phyloP scores from a whole-genome alignment of 2,888 invertebrate genomes.

The Napeogenes inachia region DNA sequence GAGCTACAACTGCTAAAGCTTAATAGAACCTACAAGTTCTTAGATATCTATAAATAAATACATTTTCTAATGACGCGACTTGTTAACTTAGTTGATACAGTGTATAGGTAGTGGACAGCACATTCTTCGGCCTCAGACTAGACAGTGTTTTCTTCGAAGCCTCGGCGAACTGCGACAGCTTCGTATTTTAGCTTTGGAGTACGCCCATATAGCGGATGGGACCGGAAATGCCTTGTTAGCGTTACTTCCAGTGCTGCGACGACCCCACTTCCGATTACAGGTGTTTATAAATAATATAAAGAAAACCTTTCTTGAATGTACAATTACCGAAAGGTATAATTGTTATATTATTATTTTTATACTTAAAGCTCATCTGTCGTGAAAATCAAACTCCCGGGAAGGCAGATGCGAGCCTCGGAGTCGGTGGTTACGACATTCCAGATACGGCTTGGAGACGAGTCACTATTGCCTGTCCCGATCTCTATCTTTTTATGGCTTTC shows the following conservation, averaged over 20 bases:
- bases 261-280: constrained; percentile 60
- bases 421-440: constrained; percentile 36
- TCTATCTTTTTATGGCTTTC: constrained; percentile 58
- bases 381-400: constrained; percentile 49
- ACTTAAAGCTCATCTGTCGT: constrained; percentile 55
- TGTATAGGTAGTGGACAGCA: constrained; percentile 56
- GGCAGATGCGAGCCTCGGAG: constrained; percentile 31
- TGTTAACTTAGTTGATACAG: neutral
- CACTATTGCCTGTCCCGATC: constrained; percentile 54
- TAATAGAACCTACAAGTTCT: too few relatives aligned
- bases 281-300: constrained; percentile 33
- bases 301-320: neutral
- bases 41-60: too few relatives aligned
- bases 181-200: constrained; percentile 58
- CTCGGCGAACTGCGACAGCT: constrained; percentile 50
- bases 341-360: neutral
- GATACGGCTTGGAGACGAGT: constrained; percentile 62
- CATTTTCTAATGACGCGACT: too few relatives aligned
- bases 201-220: constrained; percentile 59
- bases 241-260: constrained; percentile 53
- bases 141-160: constrained; percentile 55
- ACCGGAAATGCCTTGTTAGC: constrained; percentile 52
- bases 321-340: too few relatives aligned
- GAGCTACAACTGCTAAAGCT: too few relatives aligned
- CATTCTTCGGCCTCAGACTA: constrained; percentile 50